These are phyloP conservation scores for Drosophila suzukii DNA, from an alignment of 1,140 invertebrate genomes.

Conservation along the genomic window DNA sequence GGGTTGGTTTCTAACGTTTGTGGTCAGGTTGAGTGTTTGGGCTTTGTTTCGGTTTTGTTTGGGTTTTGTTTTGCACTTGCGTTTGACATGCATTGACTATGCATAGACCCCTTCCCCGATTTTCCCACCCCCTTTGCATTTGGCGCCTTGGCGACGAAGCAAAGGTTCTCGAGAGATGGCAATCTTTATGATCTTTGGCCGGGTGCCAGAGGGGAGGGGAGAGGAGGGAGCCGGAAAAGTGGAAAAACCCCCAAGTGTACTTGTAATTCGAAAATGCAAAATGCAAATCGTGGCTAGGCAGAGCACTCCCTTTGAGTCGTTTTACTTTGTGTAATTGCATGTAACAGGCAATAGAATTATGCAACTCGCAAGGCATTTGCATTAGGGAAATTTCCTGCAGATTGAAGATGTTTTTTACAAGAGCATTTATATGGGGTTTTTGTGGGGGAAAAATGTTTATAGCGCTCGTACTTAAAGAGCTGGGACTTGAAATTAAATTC, in stretches of 20 bases:
- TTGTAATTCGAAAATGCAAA: constrained; percentile 60
- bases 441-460: background rate
- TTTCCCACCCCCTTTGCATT: background rate
- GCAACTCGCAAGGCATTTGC: constrained; percentile 37
- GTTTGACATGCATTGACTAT: constrained; percentile 79
- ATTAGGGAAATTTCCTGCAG: constrained; percentile 19
- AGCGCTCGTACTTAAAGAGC: background rate
- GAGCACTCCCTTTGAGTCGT: constrained; percentile 35
- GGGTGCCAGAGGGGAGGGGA: constrained; percentile 36
- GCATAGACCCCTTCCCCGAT: constrained; percentile 41
- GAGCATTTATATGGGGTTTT: background rate
- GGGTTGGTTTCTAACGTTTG: constrained; percentile 42
- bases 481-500: background rate
- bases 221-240: background rate
- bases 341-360: constrained; percentile 70
- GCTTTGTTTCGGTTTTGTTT: constrained; percentile 62
- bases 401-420: constrained; percentile 9
- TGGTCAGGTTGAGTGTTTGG: constrained; percentile 71
- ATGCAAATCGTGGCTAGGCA: constrained; percentile 46
- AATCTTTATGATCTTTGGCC: constrained; percentile 72
- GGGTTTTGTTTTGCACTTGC: constrained; percentile 65
- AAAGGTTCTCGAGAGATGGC: constrained; percentile 54
- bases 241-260: constrained; percentile 28
- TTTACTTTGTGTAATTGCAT: constrained; percentile 68
- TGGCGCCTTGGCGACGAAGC: constrained; percentile 54